Base-by-base conservation (phyloP, 2,113 vertebrate species). In the Morphnarchus princeps region DNA sequence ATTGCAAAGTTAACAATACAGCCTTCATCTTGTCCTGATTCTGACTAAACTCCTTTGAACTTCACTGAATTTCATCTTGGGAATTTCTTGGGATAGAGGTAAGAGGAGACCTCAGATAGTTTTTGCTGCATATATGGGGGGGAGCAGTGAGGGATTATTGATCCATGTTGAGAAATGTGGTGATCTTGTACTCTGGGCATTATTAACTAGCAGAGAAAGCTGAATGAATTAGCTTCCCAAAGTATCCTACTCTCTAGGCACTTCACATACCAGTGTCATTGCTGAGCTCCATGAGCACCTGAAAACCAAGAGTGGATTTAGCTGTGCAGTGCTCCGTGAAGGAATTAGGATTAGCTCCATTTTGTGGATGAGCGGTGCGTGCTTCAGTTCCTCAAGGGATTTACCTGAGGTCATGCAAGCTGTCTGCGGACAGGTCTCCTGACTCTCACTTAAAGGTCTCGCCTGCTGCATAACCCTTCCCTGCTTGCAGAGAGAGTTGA, bases 331-430 rank as follows among this genome's bases (percentile, higher is more conserved):
- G 31, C 36, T 93, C n/a, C 2, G 2, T 84, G 86, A 47, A 59
- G 92, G 88, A 90, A 89, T 95, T 78, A 66, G 63, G 77, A 92
- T 92, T 93, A 79, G 43, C 76, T 87, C 47, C 63, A 11, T 91
- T 78, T 81, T 78, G 86, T 92, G 92, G 59, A 54, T 90, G 82
- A 86, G 71, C 4, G 0, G 38, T 55, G 38, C 0, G 0, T 50
- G 58, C 67, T 71, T 78, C 63, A 25, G 76, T 92, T 94, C 78
- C 66, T 85, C 22, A 6, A n/a, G 83, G 79, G 80, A 82, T 90
- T 93, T 86, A 62, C 89, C 82, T 89, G 83, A 49, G 80, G 65
- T 84, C 63, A 15, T 29, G 31, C 77, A 59, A 52, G 77, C 96
- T 82, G 83, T 76, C 49, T 91, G 69, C 7, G 3, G 26, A 43